Base-by-base conservation (phyloP, 2,797 vertebrate species). In the Naso thynnoides region DNA sequence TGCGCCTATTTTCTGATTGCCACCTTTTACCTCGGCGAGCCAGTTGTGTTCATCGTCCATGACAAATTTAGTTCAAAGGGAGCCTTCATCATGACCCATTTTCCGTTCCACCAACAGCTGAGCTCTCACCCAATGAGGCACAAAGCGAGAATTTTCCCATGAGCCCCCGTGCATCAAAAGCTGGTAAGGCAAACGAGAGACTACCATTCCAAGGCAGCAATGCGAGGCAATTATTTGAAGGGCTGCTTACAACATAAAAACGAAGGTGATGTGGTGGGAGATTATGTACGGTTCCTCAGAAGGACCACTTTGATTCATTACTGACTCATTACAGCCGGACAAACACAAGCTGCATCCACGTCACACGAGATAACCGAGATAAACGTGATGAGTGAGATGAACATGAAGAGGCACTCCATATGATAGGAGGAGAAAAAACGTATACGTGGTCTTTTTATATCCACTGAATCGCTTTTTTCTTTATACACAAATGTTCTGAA, bases 1-100 rank as follows among this genome's bases (percentile, higher is more conserved):
- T 78, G 79, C 54, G 27, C 62, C 77, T 78, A 81, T 90, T 90
- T 87, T 75, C 85, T 78, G 73, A 88, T 80, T 84, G 79, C 89
- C 82, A 87, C 80, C 75, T 89, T 86, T 87, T 88, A 90, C 89
- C 83, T 88, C 83, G 19, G 39, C 14, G 8, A 82, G 78, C 76
- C 69, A 44, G 80, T 86, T 85, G 83, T 85, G 84, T 83, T 86
- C 83, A 83, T 70, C 58, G 61, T 45, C 87, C 84, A 11, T 86
- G 84, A 89, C 89, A 73, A 89, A 90, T 90, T 83, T 19, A 87
- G 88, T 89, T 94, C 89, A 90, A 91, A 88, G 76, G 63, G 77
- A 78, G 73, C 70, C 72, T 81, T 79, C 81, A 76, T 88, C 88
- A 71, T 90, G 86, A 90, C 85, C 85, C 81, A 89, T 91, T 91